Conservation (phyloP, 2,888 invertebrate species). For the Helleia helle region DNA sequence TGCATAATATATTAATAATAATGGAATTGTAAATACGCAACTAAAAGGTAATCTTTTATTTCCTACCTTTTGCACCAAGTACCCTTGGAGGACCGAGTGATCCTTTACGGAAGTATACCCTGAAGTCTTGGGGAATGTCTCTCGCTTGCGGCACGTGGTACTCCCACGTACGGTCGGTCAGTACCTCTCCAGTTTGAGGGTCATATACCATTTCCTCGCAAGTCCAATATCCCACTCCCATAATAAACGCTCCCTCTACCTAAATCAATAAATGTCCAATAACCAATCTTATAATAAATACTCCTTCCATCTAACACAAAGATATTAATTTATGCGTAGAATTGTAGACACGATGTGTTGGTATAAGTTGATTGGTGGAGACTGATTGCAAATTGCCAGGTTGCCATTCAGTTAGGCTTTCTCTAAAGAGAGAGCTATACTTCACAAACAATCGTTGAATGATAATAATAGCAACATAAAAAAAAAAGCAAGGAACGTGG, state of each 20-base stretch:
- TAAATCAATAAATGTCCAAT: constrained; percentile 76
- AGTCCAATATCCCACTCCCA: constrained; percentile 78
- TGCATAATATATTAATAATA: too few relatives aligned
- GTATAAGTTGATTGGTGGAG: too few relatives aligned
- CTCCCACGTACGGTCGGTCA: constrained; percentile 80
- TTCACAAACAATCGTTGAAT: too few relatives aligned
- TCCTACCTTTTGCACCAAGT: constrained; percentile 66
- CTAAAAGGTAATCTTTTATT: neutral
- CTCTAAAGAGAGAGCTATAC: too few relatives aligned
- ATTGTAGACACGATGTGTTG: too few relatives aligned
- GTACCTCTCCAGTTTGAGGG: constrained; percentile 68
- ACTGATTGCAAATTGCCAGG: too few relatives aligned
- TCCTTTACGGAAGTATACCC: constrained; percentile 72
- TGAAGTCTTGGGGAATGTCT: constrained; percentile 78
- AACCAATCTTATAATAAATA: constrained; percentile 79
- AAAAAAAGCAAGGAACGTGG: too few relatives aligned
- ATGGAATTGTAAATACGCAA: too few relatives aligned
- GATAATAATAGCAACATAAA: too few relatives aligned
- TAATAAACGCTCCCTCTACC: constrained; percentile 78
- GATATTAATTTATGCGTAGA: too few relatives aligned
- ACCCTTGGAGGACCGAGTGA: constrained; percentile 71
- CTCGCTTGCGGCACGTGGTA: constrained; percentile 77
- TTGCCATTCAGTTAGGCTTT: too few relatives aligned
- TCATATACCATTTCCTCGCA: constrained; percentile 76
- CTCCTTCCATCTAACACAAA: constrained; percentile 73